Base-by-base conservation (phyloP, 1,140 invertebrate species). In the Euschistus heros region DNA sequence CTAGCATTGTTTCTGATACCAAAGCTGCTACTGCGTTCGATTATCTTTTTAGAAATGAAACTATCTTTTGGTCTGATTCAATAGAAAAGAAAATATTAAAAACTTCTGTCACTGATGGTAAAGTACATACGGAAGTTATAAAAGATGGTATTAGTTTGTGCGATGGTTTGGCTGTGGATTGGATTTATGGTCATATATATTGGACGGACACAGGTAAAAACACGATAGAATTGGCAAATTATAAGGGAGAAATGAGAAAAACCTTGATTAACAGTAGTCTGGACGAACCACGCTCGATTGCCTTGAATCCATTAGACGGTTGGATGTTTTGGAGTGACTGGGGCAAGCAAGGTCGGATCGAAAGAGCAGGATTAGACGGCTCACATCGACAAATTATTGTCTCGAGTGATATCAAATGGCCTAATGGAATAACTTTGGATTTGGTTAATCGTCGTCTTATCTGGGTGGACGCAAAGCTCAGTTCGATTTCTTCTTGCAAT, bases 281-380 rank as follows among this genome's bases (percentile, higher is more conserved):
- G 14, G 90, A 97, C 74, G 93, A 98, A 76, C 96, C 97, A 0
- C 83, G 95, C 72, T 92, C 93, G 1, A 94, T 99, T 70, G 93
- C 91, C 17, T 78, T 98, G 15, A 94, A 98, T 83, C 96, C 96
- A 33, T 75, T 91, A 17, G 88, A 94, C 72, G 93, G 93, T 2
- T 94, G 91, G 87, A 90, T 97, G 86, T 97, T 92, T 76, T 97
- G 94, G 94, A 92, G 90, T 0, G 95, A 98, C 75, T 97, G 94
- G 93, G 94, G 95, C 68, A 81, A 87, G 64, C 82, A 84, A 61
- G 83, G 93, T 18, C 86, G 89, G 71, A 98, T 98, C 69, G 94
- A 98, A 76, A 81, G 91, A 65, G 91, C 92, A 47, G 88, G 88
- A 50, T 93, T 98, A 91, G 96, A 98, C 75, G 96, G 97, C 24